Evolutionary conservation across 2,888 invertebrate genomes (phyloP), one percentile per base, ranked within the genome.

Genomic region (Scrobipalpa atriplicella): DNA sequence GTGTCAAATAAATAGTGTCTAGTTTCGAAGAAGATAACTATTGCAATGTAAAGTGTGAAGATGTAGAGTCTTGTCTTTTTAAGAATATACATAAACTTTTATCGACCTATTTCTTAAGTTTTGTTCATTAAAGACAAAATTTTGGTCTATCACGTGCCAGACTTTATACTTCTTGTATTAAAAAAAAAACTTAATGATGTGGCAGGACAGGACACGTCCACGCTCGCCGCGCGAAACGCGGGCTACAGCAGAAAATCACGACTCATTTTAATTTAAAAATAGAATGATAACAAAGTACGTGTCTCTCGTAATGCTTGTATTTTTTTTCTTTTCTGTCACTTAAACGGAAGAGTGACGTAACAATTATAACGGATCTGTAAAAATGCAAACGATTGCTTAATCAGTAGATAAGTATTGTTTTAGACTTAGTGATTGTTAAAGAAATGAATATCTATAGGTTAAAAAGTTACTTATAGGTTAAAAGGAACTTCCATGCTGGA

Each of bases 271-370:
- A 85, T 75, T 16, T 16, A 38, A 16, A 81, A 79, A 82, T 82
- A 84, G 75, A 81, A 81, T 78, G 79, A 80, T 82, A 82, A 80
- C 82, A 81, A 79, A 78, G 80, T 80, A 83, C 86, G 85, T 89
- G 86, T 78, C 79, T 76, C 76, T 76, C 79, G 79, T 82, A 80
- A 83, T 83, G 84, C 81, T 77, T 76, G 76, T 78, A 80, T 75
- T 83, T 85, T 85, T 84, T 81, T 83, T 84, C 80, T 81, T 82
- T 76, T 78, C 81, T 82, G 81, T 83, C 82, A 81, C 82, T 81
- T 82, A 81, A 79, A 81, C 78, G 80, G 79, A 82, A 77, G n/a
- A 58, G 58, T 58, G 58, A 58, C 58, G 38, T 38, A n/a, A 58
- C 38, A 58, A 58, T 58, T 58, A 58, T 58, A 38, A 56, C 13